Base-by-base conservation (phyloP, 2,888 invertebrate species). In the Listrodromus nycthemerus region DNA sequence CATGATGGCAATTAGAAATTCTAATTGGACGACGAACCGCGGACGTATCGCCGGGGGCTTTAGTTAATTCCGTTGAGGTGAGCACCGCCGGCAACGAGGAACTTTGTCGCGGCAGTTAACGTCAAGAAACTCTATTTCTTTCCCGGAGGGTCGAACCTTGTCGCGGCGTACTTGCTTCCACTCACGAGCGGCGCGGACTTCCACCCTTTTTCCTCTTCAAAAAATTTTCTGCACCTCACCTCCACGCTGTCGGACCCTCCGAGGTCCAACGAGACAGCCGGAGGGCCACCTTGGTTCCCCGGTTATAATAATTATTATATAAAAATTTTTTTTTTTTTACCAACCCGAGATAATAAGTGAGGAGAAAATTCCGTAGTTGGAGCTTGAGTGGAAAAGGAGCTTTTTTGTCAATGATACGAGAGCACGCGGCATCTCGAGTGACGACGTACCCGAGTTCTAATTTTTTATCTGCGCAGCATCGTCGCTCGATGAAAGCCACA, bases 391-490 rank as follows among this genome's bases (percentile, higher is more conserved):
- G 61, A 69, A 74, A 69, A 74, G 45, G 30, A 27, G 65, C 21
- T 69, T 55, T 79, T 70, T 65, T 52, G 37, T 74, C 55, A 27
- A 65, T 58, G 74, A 75, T 10, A 30, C 65, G 78, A 69, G 74
- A 65, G 33, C 45, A 19, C 37, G 19, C 37, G 33, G 27, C 63
- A 61, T 70, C 69, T 74, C 74, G 50, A 50, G 65, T 79, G 69
- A 82, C 78, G 48, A n/a, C 52, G 52, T 37, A 30, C 21, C 30
- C 48, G 61, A 52, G 69, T 30, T 73, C 73, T 78, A 74, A 82
- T 82, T 78, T 69, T 52, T 82, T 82, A 74, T 74, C 55, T 13
- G 61, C 19, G 33, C 19, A 67, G 67, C 67, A 21, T 58, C 75
- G 52, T 8, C 5, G 48, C 30, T 10, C 30, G 33, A 41, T 63